Percentiles rank a stretch among this genome's conserved stretches.
Evolutionary conservation across 2,113 vertebrate species (phyloP).

Genomic region (Arizona elegans): DNA sequence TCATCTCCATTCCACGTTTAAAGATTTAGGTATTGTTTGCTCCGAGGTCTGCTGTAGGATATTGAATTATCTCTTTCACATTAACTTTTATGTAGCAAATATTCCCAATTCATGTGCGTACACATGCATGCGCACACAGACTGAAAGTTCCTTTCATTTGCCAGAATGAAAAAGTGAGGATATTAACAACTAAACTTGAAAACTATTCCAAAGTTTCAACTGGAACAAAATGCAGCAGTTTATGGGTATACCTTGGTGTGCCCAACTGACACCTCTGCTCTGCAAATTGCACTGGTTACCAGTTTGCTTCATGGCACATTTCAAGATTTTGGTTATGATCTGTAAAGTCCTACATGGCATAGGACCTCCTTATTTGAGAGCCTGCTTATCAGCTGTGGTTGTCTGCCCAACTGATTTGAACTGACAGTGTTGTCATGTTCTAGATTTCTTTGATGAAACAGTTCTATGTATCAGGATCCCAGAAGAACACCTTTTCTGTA

Average conservation of each 20-base stretch:
- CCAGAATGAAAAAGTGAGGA: slow-evolving; percentile 12
- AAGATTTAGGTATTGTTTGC: slow-evolving; percentile 52
- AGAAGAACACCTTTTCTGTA: neutral
- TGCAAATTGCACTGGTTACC: neutral
- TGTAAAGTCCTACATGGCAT: neutral
- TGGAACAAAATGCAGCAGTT: neutral
- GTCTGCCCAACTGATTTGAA: neutral
- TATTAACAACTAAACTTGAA: slow-evolving; percentile 46
- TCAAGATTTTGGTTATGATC: neutral
- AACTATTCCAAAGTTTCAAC: neutral
- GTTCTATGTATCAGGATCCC: neutral
- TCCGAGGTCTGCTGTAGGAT: slow-evolving; percentile 23
- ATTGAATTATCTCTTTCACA: slow-evolving; percentile 43
- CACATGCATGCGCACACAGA: neutral
- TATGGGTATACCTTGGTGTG: neutral
- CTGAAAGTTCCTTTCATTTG: slow-evolving; percentile 29
- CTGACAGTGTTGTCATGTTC: neutral
- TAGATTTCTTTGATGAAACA: neutral
- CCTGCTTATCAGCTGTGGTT: neutral
- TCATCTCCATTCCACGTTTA: slow-evolving; percentile 36
- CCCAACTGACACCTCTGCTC: neutral
- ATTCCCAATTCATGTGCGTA: slow-evolving; percentile 28
- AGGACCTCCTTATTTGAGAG: neutral
- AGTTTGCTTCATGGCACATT: neutral
- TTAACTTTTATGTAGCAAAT: slow-evolving; percentile 27